Evolutionary conservation across 2,888 invertebrate species (phyloP), one percentile per base, ranked within the genome.

Genomic region (Elysia crispata): DNA sequence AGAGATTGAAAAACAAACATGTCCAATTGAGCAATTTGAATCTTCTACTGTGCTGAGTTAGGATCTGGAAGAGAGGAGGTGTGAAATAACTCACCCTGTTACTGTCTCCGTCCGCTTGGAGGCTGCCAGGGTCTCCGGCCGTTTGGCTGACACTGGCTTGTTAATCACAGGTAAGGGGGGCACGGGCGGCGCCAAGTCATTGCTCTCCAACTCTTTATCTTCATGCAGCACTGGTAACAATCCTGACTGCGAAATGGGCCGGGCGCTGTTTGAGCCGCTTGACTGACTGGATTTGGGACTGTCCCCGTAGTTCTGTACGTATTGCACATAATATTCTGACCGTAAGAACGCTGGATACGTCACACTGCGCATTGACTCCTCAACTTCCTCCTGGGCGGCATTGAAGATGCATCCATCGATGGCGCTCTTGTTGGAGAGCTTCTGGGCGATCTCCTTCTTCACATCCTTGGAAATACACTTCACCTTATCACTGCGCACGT

Each of bases 261-360:
- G 84, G 66, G 87, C 89, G 87, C 89, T 89, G 83, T 88, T 89
- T 25, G 89, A 89, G 49, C 90, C 89, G 87, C 90, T 90, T 54
- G 89, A 86, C 84, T 87, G 85, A 77, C 87, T 88, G 80, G 88
- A 88, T 84, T 90, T 91, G 8, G 91, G 90, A 82, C 90, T 91
- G 78, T 91, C 90, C 50, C 90, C 89, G 54, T 87, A 89, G 69
- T 87, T 86, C 76, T 89, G 88, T 75, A 92, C 89, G 87, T 92
- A 91, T 83, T 92, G 89, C 81, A 98, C 95, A 94, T 98, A 98
- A 92, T 96, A 95, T 89, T 98, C 97, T 87, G 97, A 97, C 87
- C 95, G 95, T 85, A 98, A 94, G 93, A 98, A 98, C 92, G 96
- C 95, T 81, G 96, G 96, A 93, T 98, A 98, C 83, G 96, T 96